Conservation (phyloP, 2,113 vertebrate species). For the Ardeotis arabs region DNA sequence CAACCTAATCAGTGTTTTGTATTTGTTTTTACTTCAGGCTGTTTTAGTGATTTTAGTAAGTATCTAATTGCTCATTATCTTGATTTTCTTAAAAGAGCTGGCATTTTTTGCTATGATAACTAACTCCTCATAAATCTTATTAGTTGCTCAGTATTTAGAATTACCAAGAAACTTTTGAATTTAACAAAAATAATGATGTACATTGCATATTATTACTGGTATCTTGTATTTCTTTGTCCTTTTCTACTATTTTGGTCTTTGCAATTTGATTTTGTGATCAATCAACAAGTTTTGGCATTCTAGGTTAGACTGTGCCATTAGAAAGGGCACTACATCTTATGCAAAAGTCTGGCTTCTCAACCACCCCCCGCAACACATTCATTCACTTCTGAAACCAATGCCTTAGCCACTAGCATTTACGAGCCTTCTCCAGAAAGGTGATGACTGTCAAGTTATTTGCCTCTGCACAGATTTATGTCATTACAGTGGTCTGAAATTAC, state of each 20-base stretch:
- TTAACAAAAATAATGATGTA: not conserved
- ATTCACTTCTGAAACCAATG: not conserved
- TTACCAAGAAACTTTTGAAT: not conserved
- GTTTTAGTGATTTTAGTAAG: conserved; percentile 9
- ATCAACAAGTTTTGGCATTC: not conserved
- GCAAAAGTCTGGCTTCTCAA: not conserved
- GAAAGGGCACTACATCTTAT: not conserved
- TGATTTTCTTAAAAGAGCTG: not conserved
- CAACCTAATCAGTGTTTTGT: conserved; percentile 48
- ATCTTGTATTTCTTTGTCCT: not conserved
- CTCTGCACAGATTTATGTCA: not conserved
- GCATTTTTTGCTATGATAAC: not conserved
- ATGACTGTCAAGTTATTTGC: not conserved
- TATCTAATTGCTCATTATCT: not conserved
- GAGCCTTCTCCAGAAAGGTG: not conserved
- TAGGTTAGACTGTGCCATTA: not conserved
- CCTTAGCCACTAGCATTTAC: not conserved
- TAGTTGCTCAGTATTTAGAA: not conserved
- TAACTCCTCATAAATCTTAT: not conserved
- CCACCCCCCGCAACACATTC: not conserved
- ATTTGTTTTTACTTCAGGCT: conserved; percentile 32
- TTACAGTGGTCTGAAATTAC: not conserved
- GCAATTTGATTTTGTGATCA: not conserved
- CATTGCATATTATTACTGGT: not conserved
- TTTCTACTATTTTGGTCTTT: not conserved